Percentiles rank a stretch among this genome's conserved stretches.
phyloP scores from a whole-genome alignment of 92 coral and sea anemone species.

The Palythoa caribaeorum region DNA sequence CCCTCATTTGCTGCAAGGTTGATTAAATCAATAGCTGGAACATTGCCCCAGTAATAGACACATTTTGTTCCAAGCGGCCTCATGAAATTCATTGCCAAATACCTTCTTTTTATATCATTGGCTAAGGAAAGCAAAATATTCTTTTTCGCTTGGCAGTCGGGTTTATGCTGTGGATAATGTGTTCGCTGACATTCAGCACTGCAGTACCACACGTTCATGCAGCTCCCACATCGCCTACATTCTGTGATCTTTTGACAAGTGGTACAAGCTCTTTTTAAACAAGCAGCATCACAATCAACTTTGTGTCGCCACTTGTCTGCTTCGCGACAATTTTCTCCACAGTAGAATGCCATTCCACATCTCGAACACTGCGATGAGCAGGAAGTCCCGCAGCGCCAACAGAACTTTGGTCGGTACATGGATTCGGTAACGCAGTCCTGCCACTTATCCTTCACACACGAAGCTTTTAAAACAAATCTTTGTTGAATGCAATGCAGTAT shows the following conservation, averaged over 20 bases:
- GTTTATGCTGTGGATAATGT: slow-evolving; percentile 65
- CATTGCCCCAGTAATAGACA: slow-evolving; percentile 83
- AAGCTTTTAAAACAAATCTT: no score
- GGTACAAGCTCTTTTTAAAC: slow-evolving; percentile 50
- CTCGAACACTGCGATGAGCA: slow-evolving; percentile 47
- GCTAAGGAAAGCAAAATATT: slow-evolving; percentile 22
- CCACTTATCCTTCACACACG: no score
- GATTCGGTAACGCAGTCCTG: no score
- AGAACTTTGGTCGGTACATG: slow-evolving; percentile 59
- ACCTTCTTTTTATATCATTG: neutral
- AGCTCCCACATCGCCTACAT: slow-evolving; percentile 61
- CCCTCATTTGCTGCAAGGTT: slow-evolving; percentile 84
- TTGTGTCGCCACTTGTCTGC: slow-evolving; percentile 72
- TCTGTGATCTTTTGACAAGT: slow-evolving; percentile 48
- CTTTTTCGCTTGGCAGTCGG: slow-evolving; percentile 56
- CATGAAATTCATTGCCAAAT: neutral
- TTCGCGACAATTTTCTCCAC: slow-evolving; percentile 65
- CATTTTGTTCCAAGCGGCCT: neutral
- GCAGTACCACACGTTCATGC: slow-evolving; percentile 71
- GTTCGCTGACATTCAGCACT: slow-evolving; percentile 59
- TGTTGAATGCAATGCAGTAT: no score
- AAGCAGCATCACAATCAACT: slow-evolving; percentile 64
- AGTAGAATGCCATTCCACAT: slow-evolving; percentile 72
- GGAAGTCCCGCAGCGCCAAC: slow-evolving; percentile 68
- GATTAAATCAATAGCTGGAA: slow-evolving; percentile 75